Conservation (phyloP, 92 coral and sea anemone species). For the Paragorgia papillata region DNA sequence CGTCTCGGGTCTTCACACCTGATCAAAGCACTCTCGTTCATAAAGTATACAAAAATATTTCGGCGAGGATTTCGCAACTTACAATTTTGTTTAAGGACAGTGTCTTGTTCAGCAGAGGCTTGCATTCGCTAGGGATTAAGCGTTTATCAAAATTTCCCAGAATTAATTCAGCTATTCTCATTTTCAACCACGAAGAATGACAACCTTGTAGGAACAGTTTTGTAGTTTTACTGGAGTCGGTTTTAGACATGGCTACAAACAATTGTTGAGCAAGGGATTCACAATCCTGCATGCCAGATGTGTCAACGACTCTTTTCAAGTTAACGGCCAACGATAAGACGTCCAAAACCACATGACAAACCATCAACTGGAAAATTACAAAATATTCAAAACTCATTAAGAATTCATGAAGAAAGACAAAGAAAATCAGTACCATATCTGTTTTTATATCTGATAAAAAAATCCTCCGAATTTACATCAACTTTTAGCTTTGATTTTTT, state of each 20-base stretch:
- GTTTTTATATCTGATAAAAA: too few species aligned
- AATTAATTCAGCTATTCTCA: slow-evolving; percentile 72
- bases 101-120: slow-evolving; percentile 55
- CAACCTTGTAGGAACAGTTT: slow-evolving; percentile 75
- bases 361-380: slow-evolving; percentile 2
- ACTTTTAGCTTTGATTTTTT: too few species aligned
- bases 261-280: slow-evolving; percentile 77
- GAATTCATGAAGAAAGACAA: too few species aligned
- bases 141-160: slow-evolving; percentile 70
- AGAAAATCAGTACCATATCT: too few species aligned
- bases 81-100: slow-evolving; percentile 82
- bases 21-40: too few species aligned
- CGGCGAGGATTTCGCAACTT: slow-evolving; percentile 44
- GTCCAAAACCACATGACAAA: slow-evolving; percentile 29
- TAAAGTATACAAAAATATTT: too few species aligned
- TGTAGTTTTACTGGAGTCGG: slow-evolving; percentile 52
- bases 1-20: too few species aligned
- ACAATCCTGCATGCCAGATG: slow-evolving; percentile 22
- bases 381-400: background rate
- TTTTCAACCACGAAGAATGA: slow-evolving; percentile 74
- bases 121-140: slow-evolving; percentile 71
- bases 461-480: too few species aligned
- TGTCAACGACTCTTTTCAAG: background rate
- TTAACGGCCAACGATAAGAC: slow-evolving; percentile 28
- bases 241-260: slow-evolving; percentile 59